Conservation (phyloP, 2,888 invertebrate genomes). For the Oligia strigilis region DNA sequence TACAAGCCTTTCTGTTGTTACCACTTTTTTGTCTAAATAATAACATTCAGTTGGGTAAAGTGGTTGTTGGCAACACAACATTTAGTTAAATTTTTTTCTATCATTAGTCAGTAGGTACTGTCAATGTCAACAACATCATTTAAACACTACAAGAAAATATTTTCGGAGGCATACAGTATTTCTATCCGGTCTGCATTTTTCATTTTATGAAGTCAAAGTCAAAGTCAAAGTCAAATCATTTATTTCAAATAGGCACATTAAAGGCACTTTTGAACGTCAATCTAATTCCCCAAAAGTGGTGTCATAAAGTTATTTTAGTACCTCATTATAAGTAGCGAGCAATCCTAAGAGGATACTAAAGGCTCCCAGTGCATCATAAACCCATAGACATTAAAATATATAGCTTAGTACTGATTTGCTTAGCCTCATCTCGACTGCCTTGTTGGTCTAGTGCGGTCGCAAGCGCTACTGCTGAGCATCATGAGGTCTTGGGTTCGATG, state of each 20-base stretch:
- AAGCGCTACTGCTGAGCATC: not conserved
- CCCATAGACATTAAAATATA: slow-evolving; percentile 14
- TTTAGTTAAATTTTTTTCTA: too few species aligned
- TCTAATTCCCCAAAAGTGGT: too few species aligned
- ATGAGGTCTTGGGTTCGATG: not conserved
- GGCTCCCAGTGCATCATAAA: slow-evolving; percentile 19
- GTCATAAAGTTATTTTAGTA: not conserved
- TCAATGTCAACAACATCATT: too few species aligned
- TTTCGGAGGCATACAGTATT: too few species aligned
- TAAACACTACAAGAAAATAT: too few species aligned
- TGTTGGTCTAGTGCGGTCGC: not conserved
- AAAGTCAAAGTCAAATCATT: too few species aligned
- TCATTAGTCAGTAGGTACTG: too few species aligned
- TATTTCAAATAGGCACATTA: too few species aligned
- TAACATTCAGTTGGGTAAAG: not conserved
- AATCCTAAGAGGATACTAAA: slow-evolving; percentile 15
- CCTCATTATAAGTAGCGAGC: not conserved
- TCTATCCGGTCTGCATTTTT: too few species aligned
- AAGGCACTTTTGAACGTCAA: too few species aligned
- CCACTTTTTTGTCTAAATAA: not conserved
- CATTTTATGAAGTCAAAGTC: too few species aligned
- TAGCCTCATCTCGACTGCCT: not conserved
- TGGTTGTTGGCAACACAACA: too few species aligned
- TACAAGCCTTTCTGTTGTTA: not conserved
- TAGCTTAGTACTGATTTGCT: slow-evolving; percentile 1